Percentiles rank a stretch among this genome's conserved stretches.
phyloP scores from a whole-genome alignment of 2,113 vertebrate species.

The Pachypanchax playfairii region DNA sequence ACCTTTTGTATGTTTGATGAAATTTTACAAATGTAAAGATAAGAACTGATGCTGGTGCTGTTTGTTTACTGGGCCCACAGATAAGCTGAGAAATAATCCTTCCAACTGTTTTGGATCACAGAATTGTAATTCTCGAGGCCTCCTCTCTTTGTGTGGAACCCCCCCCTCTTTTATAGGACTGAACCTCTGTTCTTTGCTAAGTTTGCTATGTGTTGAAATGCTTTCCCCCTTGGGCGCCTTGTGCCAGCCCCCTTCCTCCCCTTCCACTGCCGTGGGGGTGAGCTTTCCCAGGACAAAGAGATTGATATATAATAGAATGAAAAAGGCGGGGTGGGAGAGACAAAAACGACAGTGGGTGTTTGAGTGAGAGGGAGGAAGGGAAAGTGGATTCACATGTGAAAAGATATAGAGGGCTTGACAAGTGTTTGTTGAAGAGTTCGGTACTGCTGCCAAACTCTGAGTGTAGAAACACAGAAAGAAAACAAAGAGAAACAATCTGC shows the following conservation, averaged over 20 bases:
- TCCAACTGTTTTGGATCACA: slow-evolving; percentile 47
- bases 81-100: slow-evolving; percentile 52
- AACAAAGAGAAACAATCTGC: slow-evolving; percentile 40
- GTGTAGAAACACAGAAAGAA: slow-evolving; percentile 20
- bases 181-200: slow-evolving; percentile 55
- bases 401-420: slow-evolving; percentile 64
- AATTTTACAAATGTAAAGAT: slow-evolving; percentile 47
- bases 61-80: slow-evolving; percentile 41
- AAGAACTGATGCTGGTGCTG: slow-evolving; percentile 16
- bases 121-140: slow-evolving; percentile 56
- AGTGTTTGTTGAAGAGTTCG: slow-evolving; percentile 64
- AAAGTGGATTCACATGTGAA: slow-evolving; percentile 46
- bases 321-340: slow-evolving; percentile 64
- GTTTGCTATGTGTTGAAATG: slow-evolving; percentile 71
- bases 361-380: slow-evolving; percentile 56
- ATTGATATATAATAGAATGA: slow-evolving; percentile 76
- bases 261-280: slow-evolving; percentile 67
- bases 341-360: slow-evolving; percentile 68
- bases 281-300: slow-evolving; percentile 80
- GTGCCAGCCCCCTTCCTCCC: slow-evolving; percentile 67
- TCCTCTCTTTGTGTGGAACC: slow-evolving; percentile 42
- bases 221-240: slow-evolving; percentile 59
- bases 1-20: slow-evolving; percentile 38
- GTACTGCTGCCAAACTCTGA: slow-evolving; percentile 37
- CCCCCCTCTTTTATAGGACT: slow-evolving; percentile 26